Evolutionary conservation across 2,113 vertebrate genomes (phyloP).

Genomic region (Tricholaema leucomelas): DNA sequence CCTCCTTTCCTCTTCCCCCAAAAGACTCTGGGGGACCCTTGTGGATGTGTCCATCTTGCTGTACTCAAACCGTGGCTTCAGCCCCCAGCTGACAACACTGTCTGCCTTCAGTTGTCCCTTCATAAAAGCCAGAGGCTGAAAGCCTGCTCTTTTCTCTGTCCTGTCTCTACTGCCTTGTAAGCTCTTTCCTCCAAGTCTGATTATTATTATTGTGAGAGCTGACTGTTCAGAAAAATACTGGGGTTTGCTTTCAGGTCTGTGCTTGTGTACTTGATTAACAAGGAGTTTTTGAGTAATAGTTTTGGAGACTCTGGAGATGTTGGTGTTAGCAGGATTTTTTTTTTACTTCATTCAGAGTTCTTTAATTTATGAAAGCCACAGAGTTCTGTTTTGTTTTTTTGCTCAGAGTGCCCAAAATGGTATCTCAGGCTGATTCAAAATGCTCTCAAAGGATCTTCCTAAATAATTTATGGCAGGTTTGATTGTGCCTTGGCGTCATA

Average conservation of each 20-base stretch:
- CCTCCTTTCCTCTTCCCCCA: background rate
- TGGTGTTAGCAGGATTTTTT: background rate
- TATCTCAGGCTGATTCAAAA: background rate
- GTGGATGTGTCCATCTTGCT: accelerated
- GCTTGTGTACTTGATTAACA: background rate
- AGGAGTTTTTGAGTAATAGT: background rate
- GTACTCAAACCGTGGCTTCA: background rate
- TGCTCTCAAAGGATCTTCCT: background rate
- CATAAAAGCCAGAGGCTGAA: constrained; percentile 3
- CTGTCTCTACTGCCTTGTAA: constrained; percentile 50
- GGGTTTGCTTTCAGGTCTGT: constrained; percentile 3
- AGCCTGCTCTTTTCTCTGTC: constrained; percentile 42
- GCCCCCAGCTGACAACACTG: background rate
- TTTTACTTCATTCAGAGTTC: background rate
- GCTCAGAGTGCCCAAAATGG: background rate
- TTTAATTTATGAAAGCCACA: background rate
- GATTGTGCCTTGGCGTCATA: background rate
- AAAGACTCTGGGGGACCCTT: background rate
- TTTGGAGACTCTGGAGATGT: background rate
- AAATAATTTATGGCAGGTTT: background rate
- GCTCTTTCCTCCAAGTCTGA: constrained; percentile 47
- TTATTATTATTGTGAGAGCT: constrained; percentile 53
- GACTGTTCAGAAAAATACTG: constrained; percentile 40
- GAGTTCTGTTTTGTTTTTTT: background rate
- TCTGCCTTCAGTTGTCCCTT: constrained; percentile 40